Conservation (phyloP, 2,888 invertebrate genomes). For the Epinotia bilunana region DNA sequence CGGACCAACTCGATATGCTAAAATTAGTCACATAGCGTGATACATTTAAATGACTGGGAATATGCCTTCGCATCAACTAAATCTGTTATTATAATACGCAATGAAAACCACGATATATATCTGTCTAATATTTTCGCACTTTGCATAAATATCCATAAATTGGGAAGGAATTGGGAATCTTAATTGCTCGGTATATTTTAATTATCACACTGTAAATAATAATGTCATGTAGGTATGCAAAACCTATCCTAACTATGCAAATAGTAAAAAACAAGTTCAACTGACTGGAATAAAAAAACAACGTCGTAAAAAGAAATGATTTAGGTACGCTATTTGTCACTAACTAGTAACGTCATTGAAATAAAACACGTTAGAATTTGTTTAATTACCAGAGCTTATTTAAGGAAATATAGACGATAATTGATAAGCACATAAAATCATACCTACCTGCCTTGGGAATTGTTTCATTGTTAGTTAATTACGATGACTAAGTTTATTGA, state of each 20-base stretch:
- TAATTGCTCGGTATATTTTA: background rate
- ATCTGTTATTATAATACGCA: too few relatives aligned
- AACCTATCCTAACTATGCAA: background rate
- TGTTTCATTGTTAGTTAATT: background rate
- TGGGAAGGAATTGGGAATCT: background rate
- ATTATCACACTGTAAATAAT: background rate
- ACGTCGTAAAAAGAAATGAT: too few relatives aligned
- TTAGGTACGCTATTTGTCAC: too few relatives aligned
- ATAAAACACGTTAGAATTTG: background rate
- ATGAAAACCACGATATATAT: too few relatives aligned
- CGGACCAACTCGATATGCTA: too few relatives aligned
- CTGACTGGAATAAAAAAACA: background rate
- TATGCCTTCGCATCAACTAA: too few relatives aligned
- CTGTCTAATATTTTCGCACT: conserved; percentile 8
- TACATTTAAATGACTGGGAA: too few relatives aligned
- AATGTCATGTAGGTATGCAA: conserved; percentile 1
- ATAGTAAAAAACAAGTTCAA: conserved; percentile 12
- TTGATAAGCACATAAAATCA: conserved; percentile 1
- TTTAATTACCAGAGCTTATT: background rate
- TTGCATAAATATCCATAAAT: conserved; percentile 7
- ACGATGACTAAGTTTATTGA: background rate
- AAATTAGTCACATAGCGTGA: too few relatives aligned
- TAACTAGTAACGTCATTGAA: conserved; percentile 4
- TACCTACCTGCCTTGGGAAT: background rate
- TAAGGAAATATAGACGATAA: background rate